Evolutionary conservation across 2,888 invertebrate species (phyloP).

Genomic region (Endomychus coccineus): DNA sequence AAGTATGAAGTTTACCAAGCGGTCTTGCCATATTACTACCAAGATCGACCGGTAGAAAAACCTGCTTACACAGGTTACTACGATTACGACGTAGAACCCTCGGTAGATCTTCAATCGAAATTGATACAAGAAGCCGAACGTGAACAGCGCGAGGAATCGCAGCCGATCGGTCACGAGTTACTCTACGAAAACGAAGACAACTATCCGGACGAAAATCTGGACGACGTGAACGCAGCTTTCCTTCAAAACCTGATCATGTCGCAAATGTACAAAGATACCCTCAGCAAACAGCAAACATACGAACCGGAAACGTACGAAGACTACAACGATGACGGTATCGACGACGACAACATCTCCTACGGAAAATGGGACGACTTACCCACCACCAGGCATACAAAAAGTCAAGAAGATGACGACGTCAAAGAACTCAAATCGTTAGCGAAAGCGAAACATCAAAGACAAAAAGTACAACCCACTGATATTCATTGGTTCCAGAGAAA

Average conservation of each 20-base stretch:
- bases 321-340: slow-evolving; percentile 28
- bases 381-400: slow-evolving; percentile 20
- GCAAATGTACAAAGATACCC: slow-evolving; percentile 55
- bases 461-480: slow-evolving; percentile 18
- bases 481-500: slow-evolving; percentile 27
- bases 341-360: slow-evolving; percentile 35
- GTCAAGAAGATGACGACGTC: slow-evolving; percentile 58
- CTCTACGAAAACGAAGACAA: slow-evolving; percentile 53
- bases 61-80: slow-evolving; percentile 36
- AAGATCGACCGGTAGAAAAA: slow-evolving; percentile 32
- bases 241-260: slow-evolving; percentile 60
- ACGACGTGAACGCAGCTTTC: slow-evolving; percentile 54
- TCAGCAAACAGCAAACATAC: slow-evolving; percentile 23
- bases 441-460: slow-evolving; percentile 16
- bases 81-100: slow-evolving; percentile 42
- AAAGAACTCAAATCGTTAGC: slow-evolving; percentile 54
- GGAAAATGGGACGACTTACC: slow-evolving; percentile 24
- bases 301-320: slow-evolving; percentile 16
- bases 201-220: slow-evolving; percentile 27
- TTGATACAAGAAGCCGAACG: slow-evolving; percentile 55
- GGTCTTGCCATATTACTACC: slow-evolving; percentile 45
- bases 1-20: slow-evolving; percentile 45
- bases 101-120: slow-evolving; percentile 53
- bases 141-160: slow-evolving; percentile 47
- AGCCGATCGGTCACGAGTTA: slow-evolving; percentile 60